Evolutionary conservation across 2,797 vertebrate species (phyloP), one percentile per base, ranked within the genome.

Genomic region (Ciconia nigra): DNA sequence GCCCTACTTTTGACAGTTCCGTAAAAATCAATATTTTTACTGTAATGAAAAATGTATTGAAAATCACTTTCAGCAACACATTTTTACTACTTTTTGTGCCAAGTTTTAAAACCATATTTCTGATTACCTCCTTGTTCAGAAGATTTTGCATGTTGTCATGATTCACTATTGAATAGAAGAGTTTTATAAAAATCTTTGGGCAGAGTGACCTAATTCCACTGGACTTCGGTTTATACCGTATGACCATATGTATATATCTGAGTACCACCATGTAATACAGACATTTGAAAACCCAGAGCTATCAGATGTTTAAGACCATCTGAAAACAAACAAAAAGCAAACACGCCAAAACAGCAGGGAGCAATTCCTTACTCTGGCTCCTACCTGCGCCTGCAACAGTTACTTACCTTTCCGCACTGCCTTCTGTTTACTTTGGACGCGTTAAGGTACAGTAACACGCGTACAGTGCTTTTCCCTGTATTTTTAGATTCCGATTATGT

Each of bases 401-500:
- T 44, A 13, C 46, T 41, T 13, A 55, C 41, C 55, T 51, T 44
- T 33, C 54, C 5, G 3, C 13, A 3, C 47, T 3, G 24, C 70
- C 44, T 44, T 46, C 55, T 31, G 5, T 58, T 92, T 52, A 24
- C 25, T 33, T 28, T 33, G 10, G n/a, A 13, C 4, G 8, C 5
- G 2, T 70, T 35, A 46, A 49, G 42, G 51, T 28, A 29, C 49
- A 26, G 67, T 24, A 62, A 83, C 35, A 37, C 29, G 9, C 37
- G 29, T 33, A 35, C 54, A 15, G 61, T 13, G 41, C 82, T 87
- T 96, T 89, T 3, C 41, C 37, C 81, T 66, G 41, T 78, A 72
- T 81, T 92, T 91, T 89, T 91, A 82, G 74, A 74, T 85, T 74
- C 58, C 7, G 5, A 37, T 98, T 98, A 97, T 67, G 52, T 90